Evolutionary conservation across 2,888 invertebrate genomes (phyloP).

Genomic region (Drosophila dives): DNA sequence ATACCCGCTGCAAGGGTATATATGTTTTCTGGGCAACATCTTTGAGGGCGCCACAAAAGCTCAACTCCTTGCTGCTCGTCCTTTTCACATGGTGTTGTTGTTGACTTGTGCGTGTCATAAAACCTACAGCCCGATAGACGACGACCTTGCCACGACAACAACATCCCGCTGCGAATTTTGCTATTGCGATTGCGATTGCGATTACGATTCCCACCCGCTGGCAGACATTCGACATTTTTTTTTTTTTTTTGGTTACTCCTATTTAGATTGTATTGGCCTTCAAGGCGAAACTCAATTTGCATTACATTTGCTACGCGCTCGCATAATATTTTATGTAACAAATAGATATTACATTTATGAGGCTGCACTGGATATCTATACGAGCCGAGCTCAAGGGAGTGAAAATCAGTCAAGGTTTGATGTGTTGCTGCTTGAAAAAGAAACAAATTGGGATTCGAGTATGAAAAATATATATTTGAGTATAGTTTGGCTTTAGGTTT

Average conservation of each 20-base stretch:
- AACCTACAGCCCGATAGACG: conserved; percentile 57
- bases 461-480: neutral
- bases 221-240: conserved; percentile 30
- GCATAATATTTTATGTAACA: conserved; percentile 55
- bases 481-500: conserved; percentile 2
- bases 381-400: neutral
- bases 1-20: conserved; percentile 13
- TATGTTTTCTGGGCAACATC: conserved; percentile 4
- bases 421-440: neutral
- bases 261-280: conserved; percentile 48
- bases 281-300: conserved; percentile 70
- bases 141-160: conserved; percentile 58
- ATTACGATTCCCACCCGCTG: conserved; percentile 12
- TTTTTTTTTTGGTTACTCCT: conserved; percentile 22
- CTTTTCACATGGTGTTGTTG: conserved; percentile 5
- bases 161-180: conserved; percentile 21
- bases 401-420: neutral
- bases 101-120: conserved; percentile 72
- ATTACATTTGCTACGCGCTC: conserved; percentile 66
- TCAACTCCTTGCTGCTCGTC: conserved; percentile 16
- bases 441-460: neutral
- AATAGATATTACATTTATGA: conserved; percentile 54
- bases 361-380: neutral
- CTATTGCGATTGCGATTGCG: conserved; percentile 26
- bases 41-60: conserved; percentile 18